A percentile compares a stretch with the other conserved stretches of the same genome.
These are phyloP conservation scores for Hydropsyche betteni DNA, from an alignment of 2,888 invertebrate species.

Conservation along the genomic window DNA sequence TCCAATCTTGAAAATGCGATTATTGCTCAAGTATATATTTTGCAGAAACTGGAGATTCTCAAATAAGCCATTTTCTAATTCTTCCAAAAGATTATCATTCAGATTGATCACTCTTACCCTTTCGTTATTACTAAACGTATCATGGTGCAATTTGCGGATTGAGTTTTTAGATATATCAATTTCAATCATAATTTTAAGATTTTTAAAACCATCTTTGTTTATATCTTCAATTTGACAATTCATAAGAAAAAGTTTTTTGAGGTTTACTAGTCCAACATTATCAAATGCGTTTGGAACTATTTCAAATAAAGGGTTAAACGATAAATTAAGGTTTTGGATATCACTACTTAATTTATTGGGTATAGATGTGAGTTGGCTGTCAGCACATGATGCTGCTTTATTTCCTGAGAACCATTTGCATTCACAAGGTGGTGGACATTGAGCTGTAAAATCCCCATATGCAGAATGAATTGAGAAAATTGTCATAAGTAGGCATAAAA, in stretches of 20 bases:
- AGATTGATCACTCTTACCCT: constrained; percentile 77
- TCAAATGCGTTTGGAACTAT: constrained; percentile 75
- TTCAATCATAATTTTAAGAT: constrained; percentile 81
- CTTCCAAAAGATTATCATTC: constrained; percentile 78
- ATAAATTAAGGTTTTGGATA: constrained; percentile 76
- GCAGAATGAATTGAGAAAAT: not conserved
- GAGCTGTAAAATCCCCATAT: constrained; percentile 51
- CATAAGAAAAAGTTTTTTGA: constrained; percentile 81
- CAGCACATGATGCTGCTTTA: constrained; percentile 83
- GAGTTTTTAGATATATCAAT: constrained; percentile 82
- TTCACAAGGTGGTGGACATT: constrained; percentile 75
- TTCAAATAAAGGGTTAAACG: constrained; percentile 74
- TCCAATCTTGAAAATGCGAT: constrained; percentile 75
- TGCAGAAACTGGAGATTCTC: constrained; percentile 77
- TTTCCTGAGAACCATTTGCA: constrained; percentile 89
- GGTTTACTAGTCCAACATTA: constrained; percentile 75
- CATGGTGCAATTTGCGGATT: constrained; percentile 71
- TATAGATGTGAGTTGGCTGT: constrained; percentile 72
- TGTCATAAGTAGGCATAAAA: constrained; percentile 25
- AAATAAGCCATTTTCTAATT: constrained; percentile 80
- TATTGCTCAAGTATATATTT: constrained; percentile 80
- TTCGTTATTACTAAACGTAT: constrained; percentile 75
- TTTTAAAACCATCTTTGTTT: constrained; percentile 79
- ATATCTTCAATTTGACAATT: constrained; percentile 79
- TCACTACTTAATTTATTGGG: constrained; percentile 78